These are phyloP conservation scores for Podarcis muralis DNA, from an alignment of 2,113 vertebrate genomes.

Conservation along the genomic window DNA sequence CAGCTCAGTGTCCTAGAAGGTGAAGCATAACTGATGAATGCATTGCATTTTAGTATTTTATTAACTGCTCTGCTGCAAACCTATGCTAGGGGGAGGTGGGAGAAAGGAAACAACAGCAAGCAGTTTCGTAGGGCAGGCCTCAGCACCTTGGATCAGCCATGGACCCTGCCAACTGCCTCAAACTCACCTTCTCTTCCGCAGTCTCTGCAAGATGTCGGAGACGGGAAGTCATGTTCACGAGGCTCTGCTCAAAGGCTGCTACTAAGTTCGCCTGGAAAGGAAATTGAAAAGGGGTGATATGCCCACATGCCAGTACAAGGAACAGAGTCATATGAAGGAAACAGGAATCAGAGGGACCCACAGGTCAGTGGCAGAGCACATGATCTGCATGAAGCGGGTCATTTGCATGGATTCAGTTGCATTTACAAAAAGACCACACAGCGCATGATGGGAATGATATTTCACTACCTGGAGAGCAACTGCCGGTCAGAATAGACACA, in stretches of 20 bases:
- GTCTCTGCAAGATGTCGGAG: slow-evolving; percentile 88
- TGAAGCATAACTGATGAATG: neutral
- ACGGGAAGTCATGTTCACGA: slow-evolving; percentile 91
- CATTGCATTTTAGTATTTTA: neutral
- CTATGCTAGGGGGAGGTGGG: neutral
- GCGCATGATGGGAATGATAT: neutral
- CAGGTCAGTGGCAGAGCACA: no score
- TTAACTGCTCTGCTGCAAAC: neutral
- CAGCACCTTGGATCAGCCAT: neutral
- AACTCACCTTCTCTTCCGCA: slow-evolving; percentile 90
- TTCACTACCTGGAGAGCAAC: neutral
- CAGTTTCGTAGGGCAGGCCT: neutral
- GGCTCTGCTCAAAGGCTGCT: slow-evolving; percentile 94
- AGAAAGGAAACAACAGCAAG: neutral
- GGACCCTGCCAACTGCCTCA: neutral
- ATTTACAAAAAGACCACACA: no score
- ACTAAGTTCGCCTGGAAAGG: slow-evolving; percentile 89
- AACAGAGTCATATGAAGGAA: neutral
- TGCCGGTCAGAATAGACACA: neutral
- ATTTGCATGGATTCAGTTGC: no score
- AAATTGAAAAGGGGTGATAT: accelerated
- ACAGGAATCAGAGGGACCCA: neutral
- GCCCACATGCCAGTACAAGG: neutral
- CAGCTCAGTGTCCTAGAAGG: slow-evolving; percentile 86
- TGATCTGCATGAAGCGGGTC: no score